Conservation (phyloP, 2,888 invertebrate species). For the Agrochola circellaris region DNA sequence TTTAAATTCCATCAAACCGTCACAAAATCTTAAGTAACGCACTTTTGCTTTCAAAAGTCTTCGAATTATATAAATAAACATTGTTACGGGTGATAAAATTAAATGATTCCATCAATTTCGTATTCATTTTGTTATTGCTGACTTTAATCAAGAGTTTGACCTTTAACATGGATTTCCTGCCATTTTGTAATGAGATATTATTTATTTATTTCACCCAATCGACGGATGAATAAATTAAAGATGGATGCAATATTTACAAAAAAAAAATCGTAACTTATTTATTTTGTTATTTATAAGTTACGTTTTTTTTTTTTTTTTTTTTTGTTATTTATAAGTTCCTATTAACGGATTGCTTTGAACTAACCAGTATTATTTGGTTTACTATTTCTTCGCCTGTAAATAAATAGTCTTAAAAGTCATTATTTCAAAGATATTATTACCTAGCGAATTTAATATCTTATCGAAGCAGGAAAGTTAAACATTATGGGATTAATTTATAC, state of each 20-base stretch:
- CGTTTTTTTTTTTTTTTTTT: no score
- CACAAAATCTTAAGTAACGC: neutral
- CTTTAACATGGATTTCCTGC: constrained; percentile 1
- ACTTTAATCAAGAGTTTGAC: constrained; percentile 18
- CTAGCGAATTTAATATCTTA: neutral
- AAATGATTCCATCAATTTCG: constrained; percentile 11
- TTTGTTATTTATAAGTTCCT: neutral
- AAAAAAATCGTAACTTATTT: neutral
- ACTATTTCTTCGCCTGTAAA: neutral
- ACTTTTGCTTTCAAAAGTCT: constrained; percentile 1
- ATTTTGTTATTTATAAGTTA: no score
- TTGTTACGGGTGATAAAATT: neutral
- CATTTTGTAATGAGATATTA: neutral
- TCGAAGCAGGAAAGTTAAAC: neutral
- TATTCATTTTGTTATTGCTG: constrained; percentile 34
- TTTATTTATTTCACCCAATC: neutral
- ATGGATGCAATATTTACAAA: constrained; percentile 1
- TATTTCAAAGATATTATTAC: neutral
- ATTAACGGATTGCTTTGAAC: neutral
- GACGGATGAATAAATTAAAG: constrained; percentile 21
- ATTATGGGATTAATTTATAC: neutral
- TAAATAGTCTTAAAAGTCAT: neutral
- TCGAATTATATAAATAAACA: constrained; percentile 1
- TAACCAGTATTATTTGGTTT: neutral
- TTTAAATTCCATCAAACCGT: constrained; percentile 1